Conservation (phyloP, 2,888 invertebrate genomes). For the Lasioglossum calceatum region DNA sequence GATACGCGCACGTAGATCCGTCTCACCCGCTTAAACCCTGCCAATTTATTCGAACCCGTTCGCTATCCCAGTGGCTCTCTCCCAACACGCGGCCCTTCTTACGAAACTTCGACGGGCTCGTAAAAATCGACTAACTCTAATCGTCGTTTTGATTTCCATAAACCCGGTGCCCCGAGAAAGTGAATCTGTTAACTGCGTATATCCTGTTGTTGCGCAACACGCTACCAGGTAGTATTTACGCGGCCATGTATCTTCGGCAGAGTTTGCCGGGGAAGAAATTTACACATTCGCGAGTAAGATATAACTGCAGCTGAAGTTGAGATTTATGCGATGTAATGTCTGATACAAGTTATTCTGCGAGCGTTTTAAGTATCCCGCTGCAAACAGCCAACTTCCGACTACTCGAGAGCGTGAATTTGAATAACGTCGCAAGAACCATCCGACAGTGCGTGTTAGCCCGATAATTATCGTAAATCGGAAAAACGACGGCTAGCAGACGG, state of each 20-base stretch:
- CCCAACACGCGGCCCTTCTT: not conserved
- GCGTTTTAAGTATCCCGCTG: constrained; percentile 19
- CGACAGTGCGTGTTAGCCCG: not conserved
- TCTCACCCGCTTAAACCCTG: constrained; percentile 46
- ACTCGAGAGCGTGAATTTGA: constrained; percentile 12
- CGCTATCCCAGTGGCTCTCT: not conserved
- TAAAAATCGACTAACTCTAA: constrained; percentile 2
- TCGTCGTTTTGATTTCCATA: constrained; percentile 11
- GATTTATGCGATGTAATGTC: constrained; percentile 32
- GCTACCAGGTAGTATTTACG: constrained; percentile 18
- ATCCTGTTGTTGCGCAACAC: constrained; percentile 12
- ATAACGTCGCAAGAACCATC: not conserved
- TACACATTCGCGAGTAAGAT: constrained; percentile 41
- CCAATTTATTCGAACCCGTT: constrained; percentile 44
- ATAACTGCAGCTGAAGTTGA: constrained; percentile 31
- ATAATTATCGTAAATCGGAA: constrained; percentile 16
- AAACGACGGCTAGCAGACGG: not conserved
- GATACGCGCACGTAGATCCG: constrained; percentile 47
- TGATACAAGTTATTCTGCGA: constrained; percentile 6
- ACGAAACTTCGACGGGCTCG: constrained; percentile 1
- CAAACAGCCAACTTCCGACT: constrained; percentile 19
- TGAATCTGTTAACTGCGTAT: constrained; percentile 5
- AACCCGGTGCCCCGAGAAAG: constrained; percentile 19
- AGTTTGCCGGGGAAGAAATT: constrained; percentile 33
- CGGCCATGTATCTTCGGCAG: constrained; percentile 38